Conservation (phyloP, 1,140 invertebrate genomes). For the Brachionus calyciflorus region DNA sequence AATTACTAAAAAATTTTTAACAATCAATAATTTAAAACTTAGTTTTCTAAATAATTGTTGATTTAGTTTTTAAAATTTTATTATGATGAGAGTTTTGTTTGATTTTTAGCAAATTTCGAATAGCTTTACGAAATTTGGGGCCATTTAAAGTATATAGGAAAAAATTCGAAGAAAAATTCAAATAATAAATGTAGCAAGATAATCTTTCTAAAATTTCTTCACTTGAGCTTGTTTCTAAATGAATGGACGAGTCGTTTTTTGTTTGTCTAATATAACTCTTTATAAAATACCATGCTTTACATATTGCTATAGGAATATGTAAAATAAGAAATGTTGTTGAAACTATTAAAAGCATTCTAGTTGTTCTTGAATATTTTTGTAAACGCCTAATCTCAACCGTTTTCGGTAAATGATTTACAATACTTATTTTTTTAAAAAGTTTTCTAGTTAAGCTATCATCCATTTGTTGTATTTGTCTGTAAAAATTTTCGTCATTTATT, state of each 20-base stretch:
- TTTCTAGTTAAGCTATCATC: not conserved
- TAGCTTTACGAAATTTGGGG: constrained; percentile 11
- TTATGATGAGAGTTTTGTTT: not conserved
- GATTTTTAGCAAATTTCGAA: not conserved
- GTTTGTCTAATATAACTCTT: not conserved
- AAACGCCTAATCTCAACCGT: not conserved
- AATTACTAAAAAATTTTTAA: no score
- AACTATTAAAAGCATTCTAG: constrained; percentile 70
- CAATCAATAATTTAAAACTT: no score
- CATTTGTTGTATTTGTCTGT: not conserved
- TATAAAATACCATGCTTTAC: constrained; percentile 19
- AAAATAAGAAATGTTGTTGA: constrained; percentile 72
- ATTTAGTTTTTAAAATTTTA: no score
- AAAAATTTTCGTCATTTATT: not conserved
- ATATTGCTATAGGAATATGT: constrained; percentile 9
- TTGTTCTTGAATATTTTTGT: constrained; percentile 29
- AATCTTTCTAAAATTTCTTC: constrained; percentile 24
- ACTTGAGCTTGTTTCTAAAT: constrained; percentile 19
- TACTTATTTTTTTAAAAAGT: not conserved
- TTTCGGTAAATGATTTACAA: not conserved
- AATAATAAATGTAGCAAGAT: constrained; percentile 64
- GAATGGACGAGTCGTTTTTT: not conserved
- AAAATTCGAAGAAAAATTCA: constrained; percentile 81
- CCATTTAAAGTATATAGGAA: constrained; percentile 65
- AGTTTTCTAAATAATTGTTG: no score